A percentile compares a stretch with the other conserved stretches of the same genome.
Evolutionary conservation across 2,888 invertebrate species (phyloP).

Genomic region (Embidobia sp.): DNA sequence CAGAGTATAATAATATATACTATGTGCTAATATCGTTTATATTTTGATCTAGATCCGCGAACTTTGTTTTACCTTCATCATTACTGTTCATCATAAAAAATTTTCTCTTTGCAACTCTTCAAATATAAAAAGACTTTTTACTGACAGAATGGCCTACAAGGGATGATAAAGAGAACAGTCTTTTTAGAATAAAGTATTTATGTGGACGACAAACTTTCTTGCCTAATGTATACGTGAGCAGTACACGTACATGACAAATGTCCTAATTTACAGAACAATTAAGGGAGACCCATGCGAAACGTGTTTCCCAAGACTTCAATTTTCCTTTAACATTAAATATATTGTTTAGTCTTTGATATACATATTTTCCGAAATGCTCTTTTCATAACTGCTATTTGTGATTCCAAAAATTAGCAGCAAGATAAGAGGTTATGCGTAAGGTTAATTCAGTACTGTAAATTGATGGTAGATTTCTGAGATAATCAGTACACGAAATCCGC

Average conservation of each 20-base stretch:
- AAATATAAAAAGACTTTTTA: slow-evolving; percentile 40
- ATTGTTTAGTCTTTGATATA: too few species aligned
- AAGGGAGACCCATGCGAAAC: slow-evolving; percentile 5
- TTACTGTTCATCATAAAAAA: slow-evolving; percentile 49
- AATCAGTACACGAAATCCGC: too few species aligned
- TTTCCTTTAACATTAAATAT: too few species aligned
- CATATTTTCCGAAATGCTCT: too few species aligned
- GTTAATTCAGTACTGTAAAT: too few species aligned
- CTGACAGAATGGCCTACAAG: slow-evolving; percentile 49
- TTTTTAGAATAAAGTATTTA: slow-evolving; percentile 44
- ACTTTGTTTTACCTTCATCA: slow-evolving; percentile 31
- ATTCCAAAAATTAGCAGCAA: too few species aligned
- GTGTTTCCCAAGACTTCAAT: not conserved
- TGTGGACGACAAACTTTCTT: slow-evolving; percentile 44
- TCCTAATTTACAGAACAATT: slow-evolving; percentile 51
- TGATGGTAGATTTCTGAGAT: too few species aligned
- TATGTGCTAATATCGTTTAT: too few species aligned
- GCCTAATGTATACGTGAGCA: slow-evolving; percentile 53
- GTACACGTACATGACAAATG: slow-evolving; percentile 36
- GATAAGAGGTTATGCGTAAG: too few species aligned
- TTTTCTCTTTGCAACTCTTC: slow-evolving; percentile 37
- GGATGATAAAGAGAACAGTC: slow-evolving; percentile 48
- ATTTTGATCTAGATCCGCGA: slow-evolving; percentile 5
- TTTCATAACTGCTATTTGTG: too few species aligned
- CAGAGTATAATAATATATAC: too few species aligned